Evolutionary conservation across 2,113 vertebrate species (phyloP).

Genomic region (Amia ocellicauda): DNA sequence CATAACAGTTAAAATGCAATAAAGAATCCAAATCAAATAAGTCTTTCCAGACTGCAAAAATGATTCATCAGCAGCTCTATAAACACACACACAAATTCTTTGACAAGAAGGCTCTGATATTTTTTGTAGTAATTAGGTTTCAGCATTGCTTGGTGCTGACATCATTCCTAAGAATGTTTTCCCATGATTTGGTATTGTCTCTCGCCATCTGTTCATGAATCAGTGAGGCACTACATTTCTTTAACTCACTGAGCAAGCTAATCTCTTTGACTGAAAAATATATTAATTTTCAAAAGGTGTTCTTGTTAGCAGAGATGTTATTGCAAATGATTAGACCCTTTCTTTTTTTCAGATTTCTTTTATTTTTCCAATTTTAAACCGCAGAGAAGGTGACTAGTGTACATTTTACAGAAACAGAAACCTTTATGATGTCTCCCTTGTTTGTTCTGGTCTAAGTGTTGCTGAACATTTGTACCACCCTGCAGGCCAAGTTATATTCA

Average conservation of each 20-base stretch:
- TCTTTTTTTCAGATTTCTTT: too few relatives aligned
- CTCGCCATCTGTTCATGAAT: slow-evolving; percentile 81
- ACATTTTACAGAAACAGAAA: too few relatives aligned
- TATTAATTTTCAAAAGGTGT: not conserved
- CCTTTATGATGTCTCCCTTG: too few relatives aligned
- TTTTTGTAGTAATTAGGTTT: slow-evolving; percentile 82
- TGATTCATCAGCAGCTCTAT: slow-evolving; percentile 81
- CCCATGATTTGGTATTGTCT: slow-evolving; percentile 72
- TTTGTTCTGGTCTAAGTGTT: too few relatives aligned
- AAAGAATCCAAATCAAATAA: slow-evolving; percentile 82
- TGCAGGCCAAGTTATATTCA: too few relatives aligned
- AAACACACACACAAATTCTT: slow-evolving; percentile 80
- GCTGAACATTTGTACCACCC: too few relatives aligned
- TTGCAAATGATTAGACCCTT: too few relatives aligned
- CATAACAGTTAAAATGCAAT: slow-evolving; percentile 77
- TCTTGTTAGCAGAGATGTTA: too few relatives aligned
- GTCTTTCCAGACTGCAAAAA: slow-evolving; percentile 73
- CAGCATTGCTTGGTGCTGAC: slow-evolving; percentile 81
- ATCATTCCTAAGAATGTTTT: slow-evolving; percentile 76
- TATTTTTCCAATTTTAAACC: too few relatives aligned
- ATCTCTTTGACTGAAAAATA: slow-evolving; percentile 39
- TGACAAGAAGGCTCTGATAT: slow-evolving; percentile 82
- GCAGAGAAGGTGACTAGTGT: too few relatives aligned
- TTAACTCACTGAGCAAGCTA: slow-evolving; percentile 28
- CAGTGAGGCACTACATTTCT: slow-evolving; percentile 67